Evolutionary conservation across 2,797 vertebrate genomes (phyloP).

Genomic region (Micromesistius poutassou): DNA sequence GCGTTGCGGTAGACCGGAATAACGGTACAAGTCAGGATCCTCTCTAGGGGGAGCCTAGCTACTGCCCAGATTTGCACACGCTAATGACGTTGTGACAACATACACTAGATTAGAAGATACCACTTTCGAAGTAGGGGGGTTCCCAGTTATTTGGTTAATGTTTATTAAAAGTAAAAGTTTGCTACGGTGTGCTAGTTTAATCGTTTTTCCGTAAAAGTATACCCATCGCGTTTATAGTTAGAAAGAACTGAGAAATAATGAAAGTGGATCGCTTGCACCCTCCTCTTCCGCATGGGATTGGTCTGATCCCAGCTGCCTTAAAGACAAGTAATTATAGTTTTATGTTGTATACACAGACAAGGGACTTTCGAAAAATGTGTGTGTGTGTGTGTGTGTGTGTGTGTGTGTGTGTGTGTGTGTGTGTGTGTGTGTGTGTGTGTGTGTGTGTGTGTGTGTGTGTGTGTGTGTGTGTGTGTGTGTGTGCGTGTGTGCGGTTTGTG

Average conservation of each 20-base stretch:
- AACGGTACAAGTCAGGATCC: neutral
- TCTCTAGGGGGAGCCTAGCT: slow-evolving; percentile 30
- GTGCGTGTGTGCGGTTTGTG: neutral
- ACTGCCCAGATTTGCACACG: slow-evolving; percentile 49
- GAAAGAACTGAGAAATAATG: neutral
- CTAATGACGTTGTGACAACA: slow-evolving; percentile 62
- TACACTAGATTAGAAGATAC: slow-evolving; percentile 25
- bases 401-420: slow-evolving; percentile 4
- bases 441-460: slow-evolving; percentile 3
- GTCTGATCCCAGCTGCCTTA: slow-evolving; percentile 37
- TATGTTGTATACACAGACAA: slow-evolving; percentile 35
- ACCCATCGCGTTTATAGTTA: neutral
- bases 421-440: neutral
- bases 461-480: neutral
- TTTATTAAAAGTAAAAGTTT: neutral
- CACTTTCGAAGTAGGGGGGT: slow-evolving; percentile 29
- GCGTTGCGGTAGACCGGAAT: neutral
- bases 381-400: slow-evolving; percentile 6
- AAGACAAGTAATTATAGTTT: slow-evolving; percentile 68
- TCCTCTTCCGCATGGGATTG: slow-evolving; percentile 8
- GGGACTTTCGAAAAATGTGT: slow-evolving; percentile 40
- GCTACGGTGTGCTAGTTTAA: neutral
- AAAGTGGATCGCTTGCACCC: neutral
- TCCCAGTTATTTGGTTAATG: neutral
- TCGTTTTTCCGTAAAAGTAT: neutral